A percentile compares a stretch with the other conserved stretches of the same genome.
These are phyloP conservation scores for Phoebastria nigripes DNA, from an alignment of 2,797 vertebrate species.

Conservation along the genomic window DNA sequence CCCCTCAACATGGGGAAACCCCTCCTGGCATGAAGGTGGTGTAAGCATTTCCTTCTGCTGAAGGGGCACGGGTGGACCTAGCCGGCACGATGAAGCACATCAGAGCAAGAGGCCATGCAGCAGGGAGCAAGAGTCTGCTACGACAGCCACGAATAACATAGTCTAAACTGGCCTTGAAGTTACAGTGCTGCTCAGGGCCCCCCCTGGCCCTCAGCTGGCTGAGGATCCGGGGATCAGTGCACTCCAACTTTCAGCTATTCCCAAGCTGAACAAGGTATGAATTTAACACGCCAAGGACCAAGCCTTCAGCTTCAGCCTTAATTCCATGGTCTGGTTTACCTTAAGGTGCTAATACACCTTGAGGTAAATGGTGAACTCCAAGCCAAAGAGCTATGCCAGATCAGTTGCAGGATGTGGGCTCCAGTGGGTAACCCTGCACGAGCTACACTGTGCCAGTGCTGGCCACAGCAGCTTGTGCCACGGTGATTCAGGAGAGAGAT, in stretches of 20 bases:
- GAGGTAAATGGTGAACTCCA: not conserved
- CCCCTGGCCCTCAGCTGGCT: not conserved
- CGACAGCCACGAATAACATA: accelerated
- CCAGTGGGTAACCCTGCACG: accelerated
- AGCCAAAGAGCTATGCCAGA: not conserved
- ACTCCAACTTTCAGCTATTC: not conserved
- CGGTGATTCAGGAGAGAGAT: not conserved
- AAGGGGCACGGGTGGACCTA: not conserved
- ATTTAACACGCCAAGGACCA: not conserved
- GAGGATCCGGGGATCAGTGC: not conserved
- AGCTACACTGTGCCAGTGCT: not conserved
- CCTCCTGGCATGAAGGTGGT: not conserved
- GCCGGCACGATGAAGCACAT: not conserved
- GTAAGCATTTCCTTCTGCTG: not conserved
- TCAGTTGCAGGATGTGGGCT: not conserved
- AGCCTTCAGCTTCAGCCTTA: not conserved
- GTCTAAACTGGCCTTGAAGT: not conserved
- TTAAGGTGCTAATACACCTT: not conserved
- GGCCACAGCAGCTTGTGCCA: not conserved
- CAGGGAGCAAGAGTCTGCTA: accelerated
- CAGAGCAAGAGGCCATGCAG: not conserved
- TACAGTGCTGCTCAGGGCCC: not conserved
- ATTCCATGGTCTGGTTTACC: not conserved
- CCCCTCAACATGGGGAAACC: not conserved
- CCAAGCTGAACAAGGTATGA: not conserved